Conservation (phyloP, 2,888 invertebrate species). For the Apamea sordens region DNA sequence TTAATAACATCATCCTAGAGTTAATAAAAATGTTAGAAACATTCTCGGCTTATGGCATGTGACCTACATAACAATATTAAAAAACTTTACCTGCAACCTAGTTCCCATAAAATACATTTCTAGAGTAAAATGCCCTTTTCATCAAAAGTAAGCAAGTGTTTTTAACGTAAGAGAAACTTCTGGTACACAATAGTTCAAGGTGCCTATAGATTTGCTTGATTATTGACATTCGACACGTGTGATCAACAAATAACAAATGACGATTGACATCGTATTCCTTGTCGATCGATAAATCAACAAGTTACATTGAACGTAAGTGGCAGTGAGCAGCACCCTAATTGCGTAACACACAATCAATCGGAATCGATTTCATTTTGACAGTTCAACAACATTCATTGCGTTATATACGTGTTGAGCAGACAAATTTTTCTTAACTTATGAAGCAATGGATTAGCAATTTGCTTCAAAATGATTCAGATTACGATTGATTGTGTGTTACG, state of each 20-base stretch:
- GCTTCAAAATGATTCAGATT: too few species aligned
- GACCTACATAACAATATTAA: slow-evolving; percentile 2
- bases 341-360: too few species aligned
- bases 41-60: neutral
- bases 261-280: neutral
- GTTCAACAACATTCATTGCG: too few species aligned
- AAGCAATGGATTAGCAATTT: too few species aligned
- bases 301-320: neutral
- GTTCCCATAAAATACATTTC: neutral
- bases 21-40: neutral
- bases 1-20: neutral
- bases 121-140: slow-evolving; percentile 4
- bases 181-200: neutral
- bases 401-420: too few species aligned
- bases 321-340: too few species aligned
- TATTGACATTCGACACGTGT: neutral
- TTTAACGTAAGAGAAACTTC: neutral
- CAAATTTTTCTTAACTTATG: too few species aligned
- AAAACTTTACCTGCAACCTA: slow-evolving; percentile 9
- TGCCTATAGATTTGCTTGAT: neutral
- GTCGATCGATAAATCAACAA: neutral
- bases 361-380: too few species aligned
- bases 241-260: neutral
- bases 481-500: too few species aligned
- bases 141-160: slow-evolving; percentile 1